Conservation (phyloP, 2,113 vertebrate genomes). For the Thamnaconus septentrionalis region DNA sequence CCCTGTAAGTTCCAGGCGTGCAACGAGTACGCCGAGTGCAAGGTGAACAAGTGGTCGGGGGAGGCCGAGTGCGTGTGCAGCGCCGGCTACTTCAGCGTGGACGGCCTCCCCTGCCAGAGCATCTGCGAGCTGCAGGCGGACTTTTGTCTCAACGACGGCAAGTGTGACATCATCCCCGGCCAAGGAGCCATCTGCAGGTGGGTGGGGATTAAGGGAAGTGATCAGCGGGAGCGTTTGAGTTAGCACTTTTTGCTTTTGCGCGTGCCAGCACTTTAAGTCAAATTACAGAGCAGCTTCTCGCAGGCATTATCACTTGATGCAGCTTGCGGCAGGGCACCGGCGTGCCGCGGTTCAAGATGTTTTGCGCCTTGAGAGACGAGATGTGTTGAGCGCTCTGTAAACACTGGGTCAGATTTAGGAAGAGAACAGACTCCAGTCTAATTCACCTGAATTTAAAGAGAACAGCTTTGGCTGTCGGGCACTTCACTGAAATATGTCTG, state of each 20-base stretch:
- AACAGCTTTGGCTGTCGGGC: too few relatives aligned
- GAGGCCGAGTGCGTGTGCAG: slow-evolving; percentile 92
- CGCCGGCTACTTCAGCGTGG: slow-evolving; percentile 91
- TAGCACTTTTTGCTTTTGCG: slow-evolving; percentile 20
- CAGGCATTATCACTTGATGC: too few relatives aligned
- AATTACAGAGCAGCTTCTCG: slow-evolving; percentile 19
- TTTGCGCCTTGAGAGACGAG: too few relatives aligned
- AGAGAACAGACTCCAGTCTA: too few relatives aligned
- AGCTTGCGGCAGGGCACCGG: too few relatives aligned
- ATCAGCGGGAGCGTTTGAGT: slow-evolving; percentile 7
- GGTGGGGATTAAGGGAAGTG: slow-evolving; percentile 39
- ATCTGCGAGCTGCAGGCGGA: slow-evolving; percentile 88
- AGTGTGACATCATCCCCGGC: slow-evolving; percentile 93
- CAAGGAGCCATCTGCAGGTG: slow-evolving; percentile 97
- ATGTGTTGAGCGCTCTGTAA: too few relatives aligned
- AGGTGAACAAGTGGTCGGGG: slow-evolving; percentile 89
- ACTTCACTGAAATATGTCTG: too few relatives aligned
- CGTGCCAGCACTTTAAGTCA: slow-evolving; percentile 1
- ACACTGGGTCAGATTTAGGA: too few relatives aligned
- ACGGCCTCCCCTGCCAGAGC: slow-evolving; percentile 90
- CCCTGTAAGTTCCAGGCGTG: slow-evolving; percentile 98
- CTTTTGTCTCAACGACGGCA: slow-evolving; percentile 96
- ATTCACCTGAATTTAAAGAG: too few relatives aligned
- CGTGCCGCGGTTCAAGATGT: too few relatives aligned
- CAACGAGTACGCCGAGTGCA: slow-evolving; percentile 91